Percentiles rank a stretch among this genome's conserved stretches.
These are phyloP conservation scores for Pachyrhynchus sulphureomaculatus DNA, from an alignment of 1,140 invertebrate genomes.

Conservation along the genomic window DNA sequence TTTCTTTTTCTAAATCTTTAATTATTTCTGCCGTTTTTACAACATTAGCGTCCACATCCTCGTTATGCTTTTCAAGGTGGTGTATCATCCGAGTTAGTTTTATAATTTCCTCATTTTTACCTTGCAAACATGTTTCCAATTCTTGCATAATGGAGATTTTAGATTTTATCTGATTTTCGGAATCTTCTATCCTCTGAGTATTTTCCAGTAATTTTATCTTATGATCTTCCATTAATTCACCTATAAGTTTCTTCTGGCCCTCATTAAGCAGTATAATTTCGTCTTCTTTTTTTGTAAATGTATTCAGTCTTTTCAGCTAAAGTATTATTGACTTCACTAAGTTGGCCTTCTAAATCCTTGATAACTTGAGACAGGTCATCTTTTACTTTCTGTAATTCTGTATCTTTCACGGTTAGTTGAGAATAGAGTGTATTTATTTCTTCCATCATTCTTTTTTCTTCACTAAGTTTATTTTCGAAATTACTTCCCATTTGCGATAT, in stretches of 20 bases:
- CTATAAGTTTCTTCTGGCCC: conserved; percentile 21
- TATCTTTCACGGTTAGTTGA: background rate
- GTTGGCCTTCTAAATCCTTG: conserved; percentile 14
- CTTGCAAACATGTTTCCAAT: conserved; percentile 1
- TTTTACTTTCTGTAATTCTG: conserved; percentile 11
- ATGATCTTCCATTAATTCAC: conserved; percentile 23
- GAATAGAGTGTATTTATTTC: conserved; percentile 1
- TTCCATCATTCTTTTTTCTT: conserved; percentile 7
- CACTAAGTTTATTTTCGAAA: conserved; percentile 10
- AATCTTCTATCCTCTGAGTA: background rate
- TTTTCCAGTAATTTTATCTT: conserved; percentile 6
- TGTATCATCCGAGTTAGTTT: conserved; percentile 11
- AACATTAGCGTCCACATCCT: background rate
- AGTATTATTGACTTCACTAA: background rate
- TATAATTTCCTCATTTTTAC: conserved; percentile 4
- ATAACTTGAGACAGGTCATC: conserved; percentile 7
- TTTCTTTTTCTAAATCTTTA: conserved; percentile 22
- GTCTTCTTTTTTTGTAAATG: conserved; percentile 9
- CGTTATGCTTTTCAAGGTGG: background rate
- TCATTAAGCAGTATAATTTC: conserved; percentile 15
- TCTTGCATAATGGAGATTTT: conserved; percentile 10
- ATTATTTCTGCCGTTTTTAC: conserved; percentile 1
- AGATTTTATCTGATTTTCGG: background rate
- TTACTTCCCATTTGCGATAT: conserved; percentile 17
- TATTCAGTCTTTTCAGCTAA: conserved; percentile 16